Evolutionary conservation across 1,140 invertebrate genomes (phyloP).

Genomic region (Anagrus nilaparvatae): DNA sequence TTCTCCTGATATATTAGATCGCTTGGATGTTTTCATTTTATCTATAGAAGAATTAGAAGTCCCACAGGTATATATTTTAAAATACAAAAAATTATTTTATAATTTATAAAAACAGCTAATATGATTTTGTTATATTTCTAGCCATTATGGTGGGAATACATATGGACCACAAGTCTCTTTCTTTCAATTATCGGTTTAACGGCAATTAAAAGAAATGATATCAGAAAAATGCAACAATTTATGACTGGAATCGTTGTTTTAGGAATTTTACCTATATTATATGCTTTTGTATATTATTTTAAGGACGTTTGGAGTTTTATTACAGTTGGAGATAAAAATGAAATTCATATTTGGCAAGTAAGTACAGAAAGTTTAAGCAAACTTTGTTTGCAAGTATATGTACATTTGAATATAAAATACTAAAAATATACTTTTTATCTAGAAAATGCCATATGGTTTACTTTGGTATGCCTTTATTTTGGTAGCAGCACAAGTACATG

Average conservation of each 20-base stretch:
- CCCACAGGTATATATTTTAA: conserved; percentile 57
- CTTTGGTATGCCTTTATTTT: conserved; percentile 91
- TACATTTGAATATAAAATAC: background rate
- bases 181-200: conserved; percentile 77
- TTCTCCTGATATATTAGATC: conserved; percentile 81
- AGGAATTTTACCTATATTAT: conserved; percentile 71
- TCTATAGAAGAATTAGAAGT: conserved; percentile 89
- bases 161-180: conserved; percentile 82
- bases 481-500: conserved; percentile 81
- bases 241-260: conserved; percentile 69
- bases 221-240: conserved; percentile 68
- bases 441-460: conserved; percentile 84
- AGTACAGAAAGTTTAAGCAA: conserved; percentile 8
- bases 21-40: conserved; percentile 85
- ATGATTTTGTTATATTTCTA: conserved; percentile 35
- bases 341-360: conserved; percentile 74
- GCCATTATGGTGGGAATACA: conserved; percentile 88
- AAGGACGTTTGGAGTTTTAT: conserved; percentile 75
- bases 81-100: conserved; percentile 9
- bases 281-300: conserved; percentile 72
- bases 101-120: conserved; percentile 1
- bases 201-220: conserved; percentile 74
- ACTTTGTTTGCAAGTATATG: too few species aligned
- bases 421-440: conserved; percentile 32
- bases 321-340: conserved; percentile 51